Evolutionary conservation across 2,113 vertebrate genomes (phyloP).

Genomic region (Spea bombifrons): DNA sequence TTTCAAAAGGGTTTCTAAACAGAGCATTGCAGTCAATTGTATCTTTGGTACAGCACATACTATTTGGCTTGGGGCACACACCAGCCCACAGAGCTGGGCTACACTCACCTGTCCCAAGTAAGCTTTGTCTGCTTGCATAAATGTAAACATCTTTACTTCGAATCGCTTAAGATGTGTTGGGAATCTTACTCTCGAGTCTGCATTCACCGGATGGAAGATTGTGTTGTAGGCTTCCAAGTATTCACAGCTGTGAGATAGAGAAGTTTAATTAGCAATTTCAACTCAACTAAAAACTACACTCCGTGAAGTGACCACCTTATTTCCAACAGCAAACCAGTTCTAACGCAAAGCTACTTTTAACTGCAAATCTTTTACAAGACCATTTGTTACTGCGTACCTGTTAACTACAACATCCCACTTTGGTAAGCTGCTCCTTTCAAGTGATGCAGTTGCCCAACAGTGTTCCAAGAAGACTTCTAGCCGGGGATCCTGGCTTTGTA

Average conservation of each 20-base stretch:
- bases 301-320: too few relatives aligned
- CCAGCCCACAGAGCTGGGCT: too few relatives aligned
- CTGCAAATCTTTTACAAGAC: too few relatives aligned
- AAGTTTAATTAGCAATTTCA: too few relatives aligned
- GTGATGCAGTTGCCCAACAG: conserved; percentile 58
- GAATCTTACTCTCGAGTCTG: conserved; percentile 49
- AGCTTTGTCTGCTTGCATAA: conserved; percentile 42
- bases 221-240: conserved; percentile 51
- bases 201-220: conserved; percentile 49
- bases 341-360: too few relatives aligned
- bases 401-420: conserved; percentile 56
- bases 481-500: conserved; percentile 54
- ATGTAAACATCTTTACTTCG: conserved; percentile 63
- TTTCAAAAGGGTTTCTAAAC: too few relatives aligned
- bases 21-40: too few relatives aligned
- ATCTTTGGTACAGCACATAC: too few relatives aligned
- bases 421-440: conserved; percentile 49
- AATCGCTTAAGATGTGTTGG: conserved; percentile 62
- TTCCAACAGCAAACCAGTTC: too few relatives aligned
- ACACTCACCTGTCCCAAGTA: conserved; percentile 51
- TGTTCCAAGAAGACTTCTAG: conserved; percentile 59
- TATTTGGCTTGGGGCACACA: too few relatives aligned
- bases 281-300: too few relatives aligned
- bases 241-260: conserved; percentile 51
- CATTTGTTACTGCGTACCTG: conserved; percentile 48